Percentiles rank a stretch among this genome's conserved stretches.
phyloP scores from a whole-genome alignment of 1,140 invertebrate species.

The Steinernema feltiae region DNA sequence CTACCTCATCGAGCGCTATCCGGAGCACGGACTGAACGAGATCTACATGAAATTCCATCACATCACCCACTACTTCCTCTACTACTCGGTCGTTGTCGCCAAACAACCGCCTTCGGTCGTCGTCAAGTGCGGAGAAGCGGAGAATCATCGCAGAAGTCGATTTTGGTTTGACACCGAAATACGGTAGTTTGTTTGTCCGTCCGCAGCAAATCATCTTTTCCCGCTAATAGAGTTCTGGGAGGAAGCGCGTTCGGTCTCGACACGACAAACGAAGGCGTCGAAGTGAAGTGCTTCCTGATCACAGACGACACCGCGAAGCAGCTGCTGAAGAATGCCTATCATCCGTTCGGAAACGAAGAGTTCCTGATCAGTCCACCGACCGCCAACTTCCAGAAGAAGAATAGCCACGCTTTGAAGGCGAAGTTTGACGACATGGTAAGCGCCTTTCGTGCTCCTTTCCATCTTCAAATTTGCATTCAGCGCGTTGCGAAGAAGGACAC shows the following conservation, averaged over 20 bases:
- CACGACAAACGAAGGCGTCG: constrained; percentile 38
- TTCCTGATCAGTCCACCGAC: constrained; percentile 51
- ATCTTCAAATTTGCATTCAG: too few relatives aligned
- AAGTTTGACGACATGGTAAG: constrained; percentile 57
- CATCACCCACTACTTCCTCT: constrained; percentile 55
- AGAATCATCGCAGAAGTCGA: constrained; percentile 53
- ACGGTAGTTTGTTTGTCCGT: constrained; percentile 31
- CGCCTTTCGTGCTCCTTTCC: too few relatives aligned
- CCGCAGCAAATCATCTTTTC: neutral
- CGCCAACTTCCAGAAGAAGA: constrained; percentile 43
- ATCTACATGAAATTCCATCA: constrained; percentile 40
- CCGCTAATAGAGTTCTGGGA: constrained; percentile 45
- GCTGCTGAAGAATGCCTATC: constrained; percentile 52
- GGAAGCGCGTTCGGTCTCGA: constrained; percentile 53
- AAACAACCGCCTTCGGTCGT: constrained; percentile 51
- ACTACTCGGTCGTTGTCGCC: constrained; percentile 56
- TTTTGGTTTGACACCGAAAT: constrained; percentile 58
- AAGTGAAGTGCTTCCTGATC: constrained; percentile 53
- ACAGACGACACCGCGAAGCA: constrained; percentile 56
- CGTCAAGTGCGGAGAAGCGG: constrained; percentile 57
- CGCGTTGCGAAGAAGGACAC: constrained; percentile 55
- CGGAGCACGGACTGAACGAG: constrained; percentile 52
- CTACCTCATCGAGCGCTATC: constrained; percentile 45
- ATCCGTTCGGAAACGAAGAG: constrained; percentile 55
- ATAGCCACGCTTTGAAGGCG: constrained; percentile 36